Conservation (phyloP, 2,797 vertebrate species). For the Falco biarmicus region DNA sequence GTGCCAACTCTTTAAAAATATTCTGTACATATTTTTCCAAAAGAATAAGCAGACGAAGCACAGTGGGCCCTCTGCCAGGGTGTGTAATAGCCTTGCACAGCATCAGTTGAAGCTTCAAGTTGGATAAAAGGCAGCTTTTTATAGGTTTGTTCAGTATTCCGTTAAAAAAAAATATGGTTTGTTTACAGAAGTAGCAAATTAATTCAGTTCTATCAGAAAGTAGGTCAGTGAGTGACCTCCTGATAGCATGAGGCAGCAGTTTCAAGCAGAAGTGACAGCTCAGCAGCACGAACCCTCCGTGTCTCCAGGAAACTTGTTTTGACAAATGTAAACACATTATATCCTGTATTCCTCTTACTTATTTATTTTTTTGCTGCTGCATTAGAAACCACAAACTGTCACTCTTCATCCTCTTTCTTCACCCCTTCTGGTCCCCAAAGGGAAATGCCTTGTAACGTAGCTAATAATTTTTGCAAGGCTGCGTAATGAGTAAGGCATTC, state of each 20-base stretch:
- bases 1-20: conserved; percentile 38
- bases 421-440: conserved; percentile 60
- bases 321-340: conserved; percentile 82
- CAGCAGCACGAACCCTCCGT: conserved; percentile 55
- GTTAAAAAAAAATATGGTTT: conserved; percentile 29
- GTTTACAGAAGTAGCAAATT: conserved; percentile 69
- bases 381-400: conserved; percentile 71
- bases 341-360: conserved; percentile 80
- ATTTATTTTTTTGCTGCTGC: conserved; percentile 53
- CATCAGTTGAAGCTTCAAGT: not conserved
- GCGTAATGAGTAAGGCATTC: conserved; percentile 12
- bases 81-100: not conserved
- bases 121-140: conserved; percentile 41
- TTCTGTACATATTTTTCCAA: conserved; percentile 29
- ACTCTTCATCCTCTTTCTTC: conserved; percentile 59
- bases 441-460: conserved; percentile 61
- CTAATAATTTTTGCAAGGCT: conserved; percentile 62
- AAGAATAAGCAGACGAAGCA: conserved; percentile 37
- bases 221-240: conserved; percentile 80
- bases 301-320: conserved; percentile 84
- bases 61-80: conserved; percentile 23
- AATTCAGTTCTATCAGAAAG: conserved; percentile 77
- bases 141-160: conserved; percentile 27
- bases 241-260: conserved; percentile 87
- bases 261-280: conserved; percentile 74